Percentiles rank a stretch among this genome's conserved stretches.
phyloP scores from a whole-genome alignment of 2,113 vertebrate genomes.

The Fulmarus glacialis region DNA sequence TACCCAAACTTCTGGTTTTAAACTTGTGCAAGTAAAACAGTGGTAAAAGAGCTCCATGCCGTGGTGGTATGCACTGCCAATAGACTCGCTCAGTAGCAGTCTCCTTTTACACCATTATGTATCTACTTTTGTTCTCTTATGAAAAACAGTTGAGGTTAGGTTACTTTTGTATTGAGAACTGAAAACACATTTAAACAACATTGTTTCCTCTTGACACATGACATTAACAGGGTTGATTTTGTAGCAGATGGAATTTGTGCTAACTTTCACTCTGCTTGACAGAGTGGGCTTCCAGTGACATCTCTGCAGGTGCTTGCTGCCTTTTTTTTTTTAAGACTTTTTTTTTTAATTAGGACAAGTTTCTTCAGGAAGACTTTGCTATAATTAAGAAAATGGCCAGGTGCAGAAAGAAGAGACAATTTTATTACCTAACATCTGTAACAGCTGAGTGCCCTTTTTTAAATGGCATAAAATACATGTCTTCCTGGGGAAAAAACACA shows the following conservation, averaged over 20 bases:
- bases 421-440: neutral
- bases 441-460: neutral
- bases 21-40: rapidly evolving
- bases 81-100: rapidly evolving
- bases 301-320: neutral
- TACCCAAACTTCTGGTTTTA: neutral
- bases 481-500: neutral
- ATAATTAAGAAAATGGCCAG: neutral
- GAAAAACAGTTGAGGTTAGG: neutral
- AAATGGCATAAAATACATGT: neutral
- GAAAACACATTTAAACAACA: neutral
- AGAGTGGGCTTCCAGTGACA: neutral
- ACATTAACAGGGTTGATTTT: neutral
- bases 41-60: neutral
- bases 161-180: neutral
- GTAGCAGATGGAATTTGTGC: neutral
- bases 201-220: neutral
- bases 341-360: neutral
- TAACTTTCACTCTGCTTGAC: neutral
- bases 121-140: neutral
- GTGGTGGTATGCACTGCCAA: neutral
- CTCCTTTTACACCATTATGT: neutral
- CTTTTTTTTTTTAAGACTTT: neutral
- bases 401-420: neutral
- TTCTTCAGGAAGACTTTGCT: neutral